Evolutionary conservation across 2,888 invertebrate species (phyloP).

Genomic region (Epinotia brunnichana): DNA sequence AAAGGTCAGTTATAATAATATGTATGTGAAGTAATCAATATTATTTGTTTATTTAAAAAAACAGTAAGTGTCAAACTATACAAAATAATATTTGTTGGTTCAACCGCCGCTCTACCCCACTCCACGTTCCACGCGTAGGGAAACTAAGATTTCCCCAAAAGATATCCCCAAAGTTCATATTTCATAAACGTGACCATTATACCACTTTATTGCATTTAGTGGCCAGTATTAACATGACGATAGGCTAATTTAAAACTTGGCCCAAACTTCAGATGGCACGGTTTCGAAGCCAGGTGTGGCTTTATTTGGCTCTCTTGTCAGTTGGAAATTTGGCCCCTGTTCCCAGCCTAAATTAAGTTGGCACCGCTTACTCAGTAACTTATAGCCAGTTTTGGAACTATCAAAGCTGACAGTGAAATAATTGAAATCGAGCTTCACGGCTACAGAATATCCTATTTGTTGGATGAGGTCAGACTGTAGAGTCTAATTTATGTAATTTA

Average conservation of each 20-base stretch:
- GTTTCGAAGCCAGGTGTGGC: slow-evolving; percentile 66
- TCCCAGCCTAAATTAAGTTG: slow-evolving; percentile 56
- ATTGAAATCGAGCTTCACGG: slow-evolving; percentile 15
- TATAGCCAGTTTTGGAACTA: slow-evolving; percentile 21
- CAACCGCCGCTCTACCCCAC: slow-evolving; percentile 11
- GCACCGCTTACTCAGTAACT: slow-evolving; percentile 47
- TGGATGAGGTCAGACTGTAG: neutral
- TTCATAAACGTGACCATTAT: slow-evolving; percentile 79
- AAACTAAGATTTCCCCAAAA: slow-evolving; percentile 60
- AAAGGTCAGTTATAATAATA: no score
- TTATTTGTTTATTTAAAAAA: no score
- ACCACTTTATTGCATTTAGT: slow-evolving; percentile 31
- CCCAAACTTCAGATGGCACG: slow-evolving; percentile 49
- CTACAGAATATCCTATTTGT: neutral
- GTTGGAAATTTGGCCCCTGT: slow-evolving; percentile 61
- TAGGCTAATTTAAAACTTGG: slow-evolving; percentile 69
- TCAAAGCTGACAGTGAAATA: neutral
- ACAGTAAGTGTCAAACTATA: no score
- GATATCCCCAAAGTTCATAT: slow-evolving; percentile 78
- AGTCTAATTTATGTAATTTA: no score
- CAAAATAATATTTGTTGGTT: neutral
- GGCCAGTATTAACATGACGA: slow-evolving; percentile 43
- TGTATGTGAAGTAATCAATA: no score
- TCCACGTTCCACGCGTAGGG: slow-evolving; percentile 20
- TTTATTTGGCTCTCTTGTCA: slow-evolving; percentile 61